Evolutionary conservation across 2,888 invertebrate genomes (phyloP).

Genomic region (Drosophila aldrichi): DNA sequence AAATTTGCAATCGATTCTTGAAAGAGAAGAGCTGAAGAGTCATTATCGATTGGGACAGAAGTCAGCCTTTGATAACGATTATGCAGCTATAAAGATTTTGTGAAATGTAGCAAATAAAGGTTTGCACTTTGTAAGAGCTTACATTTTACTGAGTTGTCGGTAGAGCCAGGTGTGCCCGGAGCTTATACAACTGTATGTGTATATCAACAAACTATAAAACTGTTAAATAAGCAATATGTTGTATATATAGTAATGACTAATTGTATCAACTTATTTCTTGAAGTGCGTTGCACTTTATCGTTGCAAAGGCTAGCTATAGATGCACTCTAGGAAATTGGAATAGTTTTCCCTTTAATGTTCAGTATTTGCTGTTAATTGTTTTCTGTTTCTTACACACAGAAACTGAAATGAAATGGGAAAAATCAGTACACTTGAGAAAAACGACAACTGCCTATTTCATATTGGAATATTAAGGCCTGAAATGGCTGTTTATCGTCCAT

Average conservation of each 20-base stretch:
- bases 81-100: not conserved
- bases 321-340: not conserved
- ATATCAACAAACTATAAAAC: not conserved
- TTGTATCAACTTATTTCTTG: not conserved
- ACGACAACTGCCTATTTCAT: not conserved
- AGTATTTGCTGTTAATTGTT: not conserved
- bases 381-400: not conserved
- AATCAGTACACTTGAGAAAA: not conserved
- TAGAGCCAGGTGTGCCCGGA: not conserved
- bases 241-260: not conserved
- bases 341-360: not conserved
- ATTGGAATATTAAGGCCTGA: not conserved
- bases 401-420: not conserved
- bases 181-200: not conserved
- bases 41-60: not conserved
- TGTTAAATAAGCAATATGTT: not conserved
- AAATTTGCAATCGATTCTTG: conserved; percentile 41
- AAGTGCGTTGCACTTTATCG: conserved; percentile 35
- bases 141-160: not conserved
- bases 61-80: not conserved
- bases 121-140: not conserved
- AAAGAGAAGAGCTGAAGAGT: conserved; percentile 3
- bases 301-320: conserved; percentile 29
- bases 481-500: not conserved
- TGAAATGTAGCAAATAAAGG: not conserved